phyloP scores from a whole-genome alignment of 2,113 vertebrate species.

The Pagrus major region DNA sequence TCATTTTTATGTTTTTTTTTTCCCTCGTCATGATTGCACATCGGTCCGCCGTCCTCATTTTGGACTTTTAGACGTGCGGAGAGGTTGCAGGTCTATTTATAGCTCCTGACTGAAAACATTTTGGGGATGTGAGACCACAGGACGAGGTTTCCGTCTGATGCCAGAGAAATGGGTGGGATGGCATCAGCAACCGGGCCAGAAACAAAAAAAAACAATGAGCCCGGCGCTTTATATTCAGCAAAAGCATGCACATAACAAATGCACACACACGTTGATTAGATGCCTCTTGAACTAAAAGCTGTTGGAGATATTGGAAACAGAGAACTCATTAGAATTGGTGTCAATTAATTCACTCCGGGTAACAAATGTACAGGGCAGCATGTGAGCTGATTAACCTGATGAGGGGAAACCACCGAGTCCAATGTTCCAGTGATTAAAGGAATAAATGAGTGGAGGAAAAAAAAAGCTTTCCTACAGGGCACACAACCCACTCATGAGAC shows the following conservation, averaged over 20 bases:
- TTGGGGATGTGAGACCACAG: constrained; percentile 1
- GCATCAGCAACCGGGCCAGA: no score
- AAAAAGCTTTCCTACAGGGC: not conserved
- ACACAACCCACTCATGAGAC: no score
- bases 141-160: not conserved
- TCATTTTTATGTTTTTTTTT: not conserved
- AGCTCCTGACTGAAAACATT: constrained; percentile 15
- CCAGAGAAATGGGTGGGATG: not conserved
- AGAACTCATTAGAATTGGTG: constrained; percentile 26
- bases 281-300: not conserved
- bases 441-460: not conserved
- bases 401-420: not conserved
- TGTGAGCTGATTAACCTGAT: not conserved
- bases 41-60: not conserved
- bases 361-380: not conserved
- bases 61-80: not conserved
- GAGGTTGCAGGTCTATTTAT: constrained; percentile 21
- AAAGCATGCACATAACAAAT: not conserved
- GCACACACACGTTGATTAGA: constrained; percentile 21
- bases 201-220: no score
- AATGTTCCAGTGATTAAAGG: not conserved
- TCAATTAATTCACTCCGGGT: not conserved
- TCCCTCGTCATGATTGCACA: not conserved
- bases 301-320: not conserved
- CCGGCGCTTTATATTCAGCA: not conserved